Base-by-base conservation (phyloP, 2,113 vertebrate species). In the Rostratula benghalensis region DNA sequence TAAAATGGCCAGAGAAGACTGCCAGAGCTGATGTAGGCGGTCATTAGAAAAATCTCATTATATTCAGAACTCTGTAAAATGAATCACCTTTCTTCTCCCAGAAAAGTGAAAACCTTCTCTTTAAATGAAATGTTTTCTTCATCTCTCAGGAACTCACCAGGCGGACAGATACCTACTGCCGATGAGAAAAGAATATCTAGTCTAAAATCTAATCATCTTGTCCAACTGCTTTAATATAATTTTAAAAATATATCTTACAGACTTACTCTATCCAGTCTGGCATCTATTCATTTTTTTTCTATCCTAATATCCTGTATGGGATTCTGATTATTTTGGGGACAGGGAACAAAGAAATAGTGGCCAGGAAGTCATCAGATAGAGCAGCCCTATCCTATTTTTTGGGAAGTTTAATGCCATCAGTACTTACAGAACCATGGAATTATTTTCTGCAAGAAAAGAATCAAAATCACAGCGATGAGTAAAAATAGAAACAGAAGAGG, bases 11-110 rank as follows among this genome's bases (percentile, higher is more conserved):
- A 80, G 79, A 87, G 77, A 63, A 65, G 50, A 74, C 3, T 96
- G 91, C 31, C 79, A 78, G 68, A 37, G 89, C 84, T 86, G 77
- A 94, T 83, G 87, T 69, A 92, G 90, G 67, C 67, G 91, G 78
- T 89, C 91, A 82, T 95, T 92, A 94, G 50, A 94, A 94, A 93
- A 93, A 94, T 93, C 94, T 96, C 95, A 94, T 97, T 97, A 91
- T 94, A 85, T 83, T 70, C 93, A 76, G 87, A 69, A 89, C n/a
- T 73, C 94, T 80, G 31, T 65, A 85, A 87, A 91, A 89, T 91
- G 96, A 89, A 94, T 93, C 87, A 90, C 75, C 17, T 92, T 89
- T 87, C 70, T 82, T 76, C 60, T 81, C 56, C 61, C 50, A 82
- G 89, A 79, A 92, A 96, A 95, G 74, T 67, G 69, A 94, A 97